Base-by-base conservation (phyloP, 2,797 vertebrate genomes). In the Halcyon chelicuti region DNA sequence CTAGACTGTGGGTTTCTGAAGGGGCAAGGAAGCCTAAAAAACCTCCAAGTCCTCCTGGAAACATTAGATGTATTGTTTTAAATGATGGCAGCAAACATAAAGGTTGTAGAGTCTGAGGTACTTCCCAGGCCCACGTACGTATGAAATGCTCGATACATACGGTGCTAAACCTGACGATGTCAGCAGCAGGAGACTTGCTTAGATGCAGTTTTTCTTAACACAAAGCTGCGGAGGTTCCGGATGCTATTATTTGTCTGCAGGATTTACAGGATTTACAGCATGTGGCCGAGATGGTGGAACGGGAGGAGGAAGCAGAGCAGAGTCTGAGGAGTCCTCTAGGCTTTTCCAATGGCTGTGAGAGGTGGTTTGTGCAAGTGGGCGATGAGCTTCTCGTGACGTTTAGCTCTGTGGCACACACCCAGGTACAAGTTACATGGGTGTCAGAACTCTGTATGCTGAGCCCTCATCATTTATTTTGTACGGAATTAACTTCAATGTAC, bases 1-100 rank as follows among this genome's bases (percentile, higher is more conserved):
- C 29, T 49, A 89, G 84, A 74, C 86, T 92, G 81, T 13, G 47
- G 57, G 52, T 54, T 94, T 91, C 57, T 87, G 84, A 52, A 94
- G 61, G 71, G 37, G 9, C 39, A 13, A 28, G 75, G 63, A 60
- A 67, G 71, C 66, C 86, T 83, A 72, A 82, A 44, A 2, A 75
- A 87, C 49, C 78, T 63, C 67, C 80, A 63, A 13, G 44, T 90
- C 75, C 81, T 77, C 84, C 68, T 46, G 15, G 16, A 61, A 91
- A 87, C 77, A 52, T 46, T 28, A 91, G 39, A 4, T 0, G 4
- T 35, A 6, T 49, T 85, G 78, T 47, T 85, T 82, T 10, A 60
- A 75, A 37, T 16, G 39, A n/a, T 60, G 77, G 80, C 67, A 94
- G 83, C 44, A 57, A 85, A 82, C 28, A 8, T 1, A 9, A 20